Conservation (phyloP, 2,888 invertebrate species). For the Coelopa pilipes region DNA sequence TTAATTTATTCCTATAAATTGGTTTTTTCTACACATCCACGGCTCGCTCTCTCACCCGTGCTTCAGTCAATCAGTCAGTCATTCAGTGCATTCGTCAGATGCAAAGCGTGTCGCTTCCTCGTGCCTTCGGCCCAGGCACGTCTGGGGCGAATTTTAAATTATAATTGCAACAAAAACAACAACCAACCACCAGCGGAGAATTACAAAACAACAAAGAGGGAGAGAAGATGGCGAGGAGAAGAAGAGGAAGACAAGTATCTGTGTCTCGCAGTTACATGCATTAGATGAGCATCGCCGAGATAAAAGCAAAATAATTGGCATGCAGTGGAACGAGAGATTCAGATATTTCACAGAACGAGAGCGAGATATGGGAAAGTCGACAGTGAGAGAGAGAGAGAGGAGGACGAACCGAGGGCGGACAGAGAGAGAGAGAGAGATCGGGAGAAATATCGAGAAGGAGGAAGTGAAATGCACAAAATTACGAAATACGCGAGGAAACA, state of each 20-base stretch:
- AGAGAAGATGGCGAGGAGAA: not conserved
- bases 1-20: no score
- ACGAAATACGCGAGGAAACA: not conserved
- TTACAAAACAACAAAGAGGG: not conserved
- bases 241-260: not conserved
- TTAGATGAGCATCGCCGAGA: not conserved
- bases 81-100: not conserved
- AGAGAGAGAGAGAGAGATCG: not conserved
- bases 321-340: not conserved
- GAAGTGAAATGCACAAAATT: not conserved
- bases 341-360: not conserved
- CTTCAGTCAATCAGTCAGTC: no score
- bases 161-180: not conserved
- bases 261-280: not conserved
- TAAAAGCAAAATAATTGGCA: not conserved
- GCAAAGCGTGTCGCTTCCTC: conserved; percentile 29
- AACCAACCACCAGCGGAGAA: not conserved
- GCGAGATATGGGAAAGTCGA: not conserved
- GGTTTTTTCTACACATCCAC: no score
- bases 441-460: not conserved
- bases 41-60: no score
- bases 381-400: not conserved
- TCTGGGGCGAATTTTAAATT: conserved; percentile 16
- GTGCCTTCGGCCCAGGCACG: conserved; percentile 7
- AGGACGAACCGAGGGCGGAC: no score